These are phyloP conservation scores for Callorhinus ursinus DNA, from an alignment of 2,113 vertebrate genomes.

Conservation along the genomic window DNA sequence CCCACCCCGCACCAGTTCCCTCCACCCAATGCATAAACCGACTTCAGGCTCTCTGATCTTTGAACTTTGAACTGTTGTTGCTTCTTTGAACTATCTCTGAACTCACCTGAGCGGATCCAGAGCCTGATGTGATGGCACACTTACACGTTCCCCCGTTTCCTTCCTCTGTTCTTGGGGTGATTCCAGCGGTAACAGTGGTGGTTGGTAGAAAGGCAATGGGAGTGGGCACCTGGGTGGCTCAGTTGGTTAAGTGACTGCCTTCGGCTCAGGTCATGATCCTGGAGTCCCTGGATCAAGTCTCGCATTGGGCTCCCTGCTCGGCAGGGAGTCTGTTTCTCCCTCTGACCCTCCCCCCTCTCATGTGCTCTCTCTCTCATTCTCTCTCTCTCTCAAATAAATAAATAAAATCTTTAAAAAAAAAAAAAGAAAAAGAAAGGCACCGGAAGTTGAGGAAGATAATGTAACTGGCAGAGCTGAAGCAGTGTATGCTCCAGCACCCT, in stretches of 20 bases:
- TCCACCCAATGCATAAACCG: rapidly evolving
- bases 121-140: background rate
- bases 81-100: background rate
- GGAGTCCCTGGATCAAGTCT: too few relatives aligned
- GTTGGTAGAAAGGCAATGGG: background rate
- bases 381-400: too few relatives aligned
- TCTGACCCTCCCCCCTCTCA: too few relatives aligned
- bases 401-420: too few relatives aligned
- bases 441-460: background rate
- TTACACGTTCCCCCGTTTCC: background rate
- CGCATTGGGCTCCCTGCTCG: too few relatives aligned
- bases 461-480: background rate
- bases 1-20: background rate
- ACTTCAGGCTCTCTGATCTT: background rate
- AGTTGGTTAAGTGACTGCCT: too few relatives aligned
- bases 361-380: too few relatives aligned
- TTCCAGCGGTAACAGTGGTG: background rate
- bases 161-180: background rate
- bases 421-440: background rate
- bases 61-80: background rate
- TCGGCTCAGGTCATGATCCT: too few relatives aligned
- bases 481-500: too few relatives aligned
- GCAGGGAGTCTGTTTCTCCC: too few relatives aligned
- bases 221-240: too few relatives aligned
- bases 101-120: background rate